phyloP scores from a whole-genome alignment of 2,113 vertebrate genomes.

The Ancistrus triradiatus region DNA sequence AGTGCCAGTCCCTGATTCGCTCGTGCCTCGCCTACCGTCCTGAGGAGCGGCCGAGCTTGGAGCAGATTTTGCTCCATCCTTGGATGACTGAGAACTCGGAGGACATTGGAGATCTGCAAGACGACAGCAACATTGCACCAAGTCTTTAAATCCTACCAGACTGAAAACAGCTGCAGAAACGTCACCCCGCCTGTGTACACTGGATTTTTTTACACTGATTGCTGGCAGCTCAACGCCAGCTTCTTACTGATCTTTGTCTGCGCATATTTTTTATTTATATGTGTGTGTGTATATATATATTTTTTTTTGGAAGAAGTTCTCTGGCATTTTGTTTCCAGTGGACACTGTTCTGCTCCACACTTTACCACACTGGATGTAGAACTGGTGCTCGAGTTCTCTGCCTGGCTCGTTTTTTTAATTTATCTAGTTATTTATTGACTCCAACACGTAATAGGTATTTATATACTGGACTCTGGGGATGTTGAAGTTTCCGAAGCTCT shows the following conservation, averaged over 20 bases:
- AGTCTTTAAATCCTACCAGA: constrained; percentile 39
- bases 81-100: constrained; percentile 73
- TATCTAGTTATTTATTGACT: constrained; percentile 47
- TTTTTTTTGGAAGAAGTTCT: constrained; percentile 11
- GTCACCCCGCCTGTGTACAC: constrained; percentile 28
- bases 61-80: constrained; percentile 74
- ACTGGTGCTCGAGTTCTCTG: constrained; percentile 5
- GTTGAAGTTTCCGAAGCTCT: constrained; percentile 29
- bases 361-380: not conserved
- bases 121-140: constrained; percentile 42
- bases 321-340: not conserved
- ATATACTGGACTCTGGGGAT: constrained; percentile 23
- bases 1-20: constrained; percentile 74
- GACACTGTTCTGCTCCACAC: not conserved
- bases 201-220: constrained; percentile 27
- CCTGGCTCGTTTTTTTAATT: constrained; percentile 26
- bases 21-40: constrained; percentile 75
- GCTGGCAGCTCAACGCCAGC: constrained; percentile 19
- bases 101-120: constrained; percentile 46
- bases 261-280: constrained; percentile 34
- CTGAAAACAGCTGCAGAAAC: constrained; percentile 21
- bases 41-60: constrained; percentile 72
- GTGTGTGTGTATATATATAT: not conserved
- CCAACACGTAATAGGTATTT: constrained; percentile 13
- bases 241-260: too few relatives aligned